Evolutionary conservation across 2,888 invertebrate genomes (phyloP).

Genomic region (Barypeithes pellucidus): DNA sequence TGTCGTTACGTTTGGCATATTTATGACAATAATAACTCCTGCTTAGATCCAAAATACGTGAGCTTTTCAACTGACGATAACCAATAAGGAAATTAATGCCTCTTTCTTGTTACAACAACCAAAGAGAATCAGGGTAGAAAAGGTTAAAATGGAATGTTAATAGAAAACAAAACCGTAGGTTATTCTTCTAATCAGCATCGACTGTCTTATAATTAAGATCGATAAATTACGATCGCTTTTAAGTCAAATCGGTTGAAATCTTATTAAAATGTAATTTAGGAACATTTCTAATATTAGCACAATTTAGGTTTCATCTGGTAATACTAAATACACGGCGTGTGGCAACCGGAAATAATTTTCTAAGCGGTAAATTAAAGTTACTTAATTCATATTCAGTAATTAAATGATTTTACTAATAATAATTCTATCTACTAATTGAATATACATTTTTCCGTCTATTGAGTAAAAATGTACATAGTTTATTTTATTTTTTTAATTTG

Average conservation of each 20-base stretch:
- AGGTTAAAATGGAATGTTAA: too few species aligned
- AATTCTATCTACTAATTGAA: conserved; percentile 15
- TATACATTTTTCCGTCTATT: not conserved
- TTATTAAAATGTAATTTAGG: conserved; percentile 18
- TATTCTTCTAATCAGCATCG: too few species aligned
- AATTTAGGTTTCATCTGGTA: conserved; percentile 25
- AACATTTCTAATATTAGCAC: conserved; percentile 27
- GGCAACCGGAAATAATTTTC: conserved; percentile 27
- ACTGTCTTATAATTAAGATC: conserved; percentile 3
- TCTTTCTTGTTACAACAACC: too few species aligned
- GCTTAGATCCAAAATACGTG: too few species aligned
- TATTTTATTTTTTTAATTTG: not conserved
- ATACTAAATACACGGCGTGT: conserved; percentile 18
- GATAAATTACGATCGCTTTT: not conserved
- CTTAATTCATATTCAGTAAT: conserved; percentile 13
- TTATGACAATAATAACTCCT: too few species aligned
- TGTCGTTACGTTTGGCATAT: too few species aligned
- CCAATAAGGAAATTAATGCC: too few species aligned
- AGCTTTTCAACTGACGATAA: too few species aligned
- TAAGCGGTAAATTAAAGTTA: conserved; percentile 27
- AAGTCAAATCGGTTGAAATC: conserved; percentile 4
- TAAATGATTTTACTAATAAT: conserved; percentile 18
- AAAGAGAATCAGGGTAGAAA: too few species aligned
- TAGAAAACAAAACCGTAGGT: too few species aligned
- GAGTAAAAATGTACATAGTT: conserved; percentile 9